Evolutionary conservation across 2,797 vertebrate species (phyloP).

Genomic region (Myripristis murdjan): DNA sequence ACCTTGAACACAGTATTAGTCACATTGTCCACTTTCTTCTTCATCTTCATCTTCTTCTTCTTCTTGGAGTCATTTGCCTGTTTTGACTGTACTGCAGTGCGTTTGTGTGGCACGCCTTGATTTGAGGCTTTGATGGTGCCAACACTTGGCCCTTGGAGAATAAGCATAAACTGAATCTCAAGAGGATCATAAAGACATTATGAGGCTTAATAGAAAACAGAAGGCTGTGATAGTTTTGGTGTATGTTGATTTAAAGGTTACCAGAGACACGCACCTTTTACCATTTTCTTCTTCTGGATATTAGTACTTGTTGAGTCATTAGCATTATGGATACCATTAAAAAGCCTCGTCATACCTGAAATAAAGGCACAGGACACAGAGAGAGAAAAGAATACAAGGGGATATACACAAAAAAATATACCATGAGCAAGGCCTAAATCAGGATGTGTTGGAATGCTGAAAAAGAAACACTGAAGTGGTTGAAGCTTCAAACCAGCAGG

Average conservation of each 20-base stretch:
- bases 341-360: slow-evolving; percentile 73
- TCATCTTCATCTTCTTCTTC: slow-evolving; percentile 26
- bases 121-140: background rate
- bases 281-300: slow-evolving; percentile 20
- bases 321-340: background rate
- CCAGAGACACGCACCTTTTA: slow-evolving; percentile 53
- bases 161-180: slow-evolving; percentile 5
- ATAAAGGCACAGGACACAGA: slow-evolving; percentile 16
- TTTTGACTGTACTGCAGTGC: background rate
- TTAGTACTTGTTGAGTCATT: slow-evolving; percentile 7
- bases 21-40: slow-evolving; percentile 7
- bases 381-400: background rate
- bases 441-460: background rate
- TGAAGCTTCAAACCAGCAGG: too few relatives aligned
- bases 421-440: background rate
- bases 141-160: slow-evolving; percentile 39
- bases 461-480: background rate
- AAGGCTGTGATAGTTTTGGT: background rate
- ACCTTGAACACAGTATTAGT: slow-evolving; percentile 77
- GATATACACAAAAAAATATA: slow-evolving; percentile 21
- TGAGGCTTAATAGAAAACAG: background rate
- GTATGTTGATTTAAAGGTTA: background rate
- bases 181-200: slow-evolving; percentile 1
- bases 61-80: background rate
- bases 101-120: background rate